These are phyloP conservation scores for Nothocercus nigrocapillus DNA, from an alignment of 2,113 vertebrate genomes.

Conservation along the genomic window DNA sequence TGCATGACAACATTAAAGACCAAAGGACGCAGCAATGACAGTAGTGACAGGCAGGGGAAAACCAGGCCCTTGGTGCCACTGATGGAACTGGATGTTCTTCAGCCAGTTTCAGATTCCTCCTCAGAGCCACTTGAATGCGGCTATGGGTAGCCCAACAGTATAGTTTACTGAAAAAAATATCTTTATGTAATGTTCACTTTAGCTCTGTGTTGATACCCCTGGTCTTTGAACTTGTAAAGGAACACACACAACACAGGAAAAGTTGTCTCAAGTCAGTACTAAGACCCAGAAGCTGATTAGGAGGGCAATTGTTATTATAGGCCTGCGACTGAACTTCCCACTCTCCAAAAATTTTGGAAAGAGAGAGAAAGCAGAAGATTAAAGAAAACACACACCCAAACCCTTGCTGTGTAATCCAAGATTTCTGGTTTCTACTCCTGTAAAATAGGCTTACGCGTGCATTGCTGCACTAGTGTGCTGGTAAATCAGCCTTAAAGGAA, in stretches of 20 bases:
- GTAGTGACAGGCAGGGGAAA: not conserved
- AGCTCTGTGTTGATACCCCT: not conserved
- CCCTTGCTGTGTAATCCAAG: not conserved
- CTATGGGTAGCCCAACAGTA: not conserved
- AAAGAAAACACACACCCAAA: not conserved
- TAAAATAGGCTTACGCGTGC: not conserved
- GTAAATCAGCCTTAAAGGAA: conserved; percentile 50
- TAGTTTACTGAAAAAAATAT: not conserved
- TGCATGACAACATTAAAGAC: rapidly evolving
- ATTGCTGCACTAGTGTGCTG: conserved; percentile 19
- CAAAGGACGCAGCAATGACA: not conserved
- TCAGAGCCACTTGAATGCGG: not conserved
- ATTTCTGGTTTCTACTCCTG: not conserved
- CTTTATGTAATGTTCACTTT: not conserved
- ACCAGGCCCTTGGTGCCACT: not conserved
- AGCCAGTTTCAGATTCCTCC: not conserved
- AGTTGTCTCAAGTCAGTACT: not conserved
- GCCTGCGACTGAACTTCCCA: not conserved
- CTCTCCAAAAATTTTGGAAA: not conserved
- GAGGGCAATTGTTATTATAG: not conserved
- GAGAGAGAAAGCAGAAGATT: not conserved
- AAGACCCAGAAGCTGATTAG: conserved; percentile 6
- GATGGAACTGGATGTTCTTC: not conserved
- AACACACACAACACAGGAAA: not conserved
- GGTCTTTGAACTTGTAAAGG: not conserved